phyloP scores from a whole-genome alignment of 2,888 invertebrate species.

The Drepana falcataria region DNA sequence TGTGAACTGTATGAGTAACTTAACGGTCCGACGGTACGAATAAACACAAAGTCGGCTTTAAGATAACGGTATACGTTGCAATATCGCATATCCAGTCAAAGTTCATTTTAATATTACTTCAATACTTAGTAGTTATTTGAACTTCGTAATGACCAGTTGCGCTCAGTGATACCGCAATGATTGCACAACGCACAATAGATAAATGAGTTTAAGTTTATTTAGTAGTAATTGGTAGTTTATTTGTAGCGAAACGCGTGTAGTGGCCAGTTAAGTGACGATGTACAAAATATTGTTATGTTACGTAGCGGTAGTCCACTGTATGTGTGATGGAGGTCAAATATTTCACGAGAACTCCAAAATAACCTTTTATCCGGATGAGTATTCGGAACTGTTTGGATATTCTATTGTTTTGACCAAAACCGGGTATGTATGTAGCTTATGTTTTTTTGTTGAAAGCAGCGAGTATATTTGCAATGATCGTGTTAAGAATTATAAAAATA shows the following conservation, averaged over 20 bases:
- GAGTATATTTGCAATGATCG: neutral
- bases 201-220: too few relatives aligned
- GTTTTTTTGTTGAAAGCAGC: neutral
- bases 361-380: slow-evolving; percentile 24
- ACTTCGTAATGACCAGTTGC: neutral
- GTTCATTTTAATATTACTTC: neutral
- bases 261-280: neutral
- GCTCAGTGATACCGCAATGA: neutral
- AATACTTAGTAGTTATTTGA: neutral
- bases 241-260: too few relatives aligned
- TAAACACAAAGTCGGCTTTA: neutral
- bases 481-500: too few relatives aligned
- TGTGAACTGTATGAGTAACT: too few relatives aligned
- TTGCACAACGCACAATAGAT: too few relatives aligned
- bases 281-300: neutral
- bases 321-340: slow-evolving; percentile 17
- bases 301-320: neutral
- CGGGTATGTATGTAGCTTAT: slow-evolving; percentile 20
- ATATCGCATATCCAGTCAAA: neutral
- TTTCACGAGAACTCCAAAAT: slow-evolving; percentile 35
- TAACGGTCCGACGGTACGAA: neutral
- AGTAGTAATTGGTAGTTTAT: too few relatives aligned
- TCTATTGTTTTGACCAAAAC: slow-evolving; percentile 30
- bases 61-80: neutral
- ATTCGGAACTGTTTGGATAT: slow-evolving; percentile 38